Evolutionary conservation across 2,797 vertebrate genomes (phyloP).

Genomic region (Kryptolebias ocellatus): DNA sequence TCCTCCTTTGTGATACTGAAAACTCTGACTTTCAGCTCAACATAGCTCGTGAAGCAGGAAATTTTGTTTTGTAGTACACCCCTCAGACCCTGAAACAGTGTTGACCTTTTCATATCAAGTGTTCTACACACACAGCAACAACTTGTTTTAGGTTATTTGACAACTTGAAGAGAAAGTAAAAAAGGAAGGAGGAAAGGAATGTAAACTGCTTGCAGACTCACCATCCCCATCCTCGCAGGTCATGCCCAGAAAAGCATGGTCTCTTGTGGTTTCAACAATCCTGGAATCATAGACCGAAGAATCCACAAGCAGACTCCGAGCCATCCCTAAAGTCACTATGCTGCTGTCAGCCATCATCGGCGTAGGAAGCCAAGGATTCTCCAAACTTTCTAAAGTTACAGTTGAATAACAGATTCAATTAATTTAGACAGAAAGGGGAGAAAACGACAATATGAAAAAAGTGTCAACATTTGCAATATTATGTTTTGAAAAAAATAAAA

Average conservation of each 20-base stretch:
- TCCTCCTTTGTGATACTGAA: no score
- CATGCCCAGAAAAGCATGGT: conserved; percentile 80
- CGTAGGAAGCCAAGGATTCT: conserved; percentile 52
- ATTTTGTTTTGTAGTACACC: no score
- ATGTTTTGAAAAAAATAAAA: no score
- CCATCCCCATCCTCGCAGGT: conserved; percentile 84
- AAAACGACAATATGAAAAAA: conserved; percentile 27
- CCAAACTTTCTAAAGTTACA: conserved; percentile 70
- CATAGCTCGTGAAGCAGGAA: no score
- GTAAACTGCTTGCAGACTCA: conserved; percentile 62
- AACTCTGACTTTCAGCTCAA: no score
- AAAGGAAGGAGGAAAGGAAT: neutral
- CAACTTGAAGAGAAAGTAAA: neutral
- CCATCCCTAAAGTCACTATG: conserved; percentile 79
- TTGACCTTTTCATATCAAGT: neutral
- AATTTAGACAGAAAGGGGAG: neutral
- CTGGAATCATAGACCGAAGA: conserved; percentile 91
- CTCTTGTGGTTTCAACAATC: conserved; percentile 88
- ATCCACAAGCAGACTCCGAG: conserved; percentile 89
- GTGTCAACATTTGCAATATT: neutral
- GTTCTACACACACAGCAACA: neutral
- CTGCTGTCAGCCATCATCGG: conserved; percentile 90
- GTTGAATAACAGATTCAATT: neutral
- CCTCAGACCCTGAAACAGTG: neutral
- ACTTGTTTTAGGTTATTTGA: neutral